A percentile compares a stretch with the other conserved stretches of the same genome.
phyloP scores from a whole-genome alignment of 2,113 vertebrate genomes.

The Larimichthys polyactis region DNA sequence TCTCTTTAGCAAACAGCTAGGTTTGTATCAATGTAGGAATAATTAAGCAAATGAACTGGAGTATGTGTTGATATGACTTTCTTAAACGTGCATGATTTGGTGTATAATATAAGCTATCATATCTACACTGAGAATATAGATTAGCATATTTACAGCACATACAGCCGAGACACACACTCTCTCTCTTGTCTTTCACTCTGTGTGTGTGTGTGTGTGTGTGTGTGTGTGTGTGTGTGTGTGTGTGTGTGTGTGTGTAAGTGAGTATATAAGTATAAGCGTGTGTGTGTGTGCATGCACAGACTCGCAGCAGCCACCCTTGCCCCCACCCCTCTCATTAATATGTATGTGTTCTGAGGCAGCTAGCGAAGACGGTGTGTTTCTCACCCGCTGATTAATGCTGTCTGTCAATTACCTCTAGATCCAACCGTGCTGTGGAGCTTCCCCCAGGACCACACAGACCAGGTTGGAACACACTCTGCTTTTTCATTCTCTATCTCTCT shows the following conservation, averaged over 20 bases:
- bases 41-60: constrained; percentile 68
- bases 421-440: constrained; percentile 99
- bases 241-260: not conserved
- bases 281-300: constrained; percentile 76
- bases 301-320: constrained; percentile 85
- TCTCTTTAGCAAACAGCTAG: constrained; percentile 25
- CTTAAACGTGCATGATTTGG: constrained; percentile 67
- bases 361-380: constrained; percentile 88
- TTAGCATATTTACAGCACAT: constrained; percentile 80
- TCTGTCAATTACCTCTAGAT: constrained; percentile 99
- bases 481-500: constrained; percentile 67
- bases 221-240: constrained; percentile 6
- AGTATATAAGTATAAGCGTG: not conserved
- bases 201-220: constrained; percentile 1
- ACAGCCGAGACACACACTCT: constrained; percentile 54
- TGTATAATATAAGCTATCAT: constrained; percentile 75
- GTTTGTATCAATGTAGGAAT: constrained; percentile 57
- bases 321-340: constrained; percentile 89
- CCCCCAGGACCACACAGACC: constrained; percentile 98
- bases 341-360: constrained; percentile 88
- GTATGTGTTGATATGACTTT: constrained; percentile 46
- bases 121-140: constrained; percentile 72
- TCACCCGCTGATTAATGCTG: constrained; percentile 93
- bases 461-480: constrained; percentile 94
- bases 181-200: constrained; percentile 67